A percentile compares a stretch with the other conserved stretches of the same genome.
Conservation (phyloP, 2,888 invertebrate genomes). For the Romanomermis culicivorax region DNA sequence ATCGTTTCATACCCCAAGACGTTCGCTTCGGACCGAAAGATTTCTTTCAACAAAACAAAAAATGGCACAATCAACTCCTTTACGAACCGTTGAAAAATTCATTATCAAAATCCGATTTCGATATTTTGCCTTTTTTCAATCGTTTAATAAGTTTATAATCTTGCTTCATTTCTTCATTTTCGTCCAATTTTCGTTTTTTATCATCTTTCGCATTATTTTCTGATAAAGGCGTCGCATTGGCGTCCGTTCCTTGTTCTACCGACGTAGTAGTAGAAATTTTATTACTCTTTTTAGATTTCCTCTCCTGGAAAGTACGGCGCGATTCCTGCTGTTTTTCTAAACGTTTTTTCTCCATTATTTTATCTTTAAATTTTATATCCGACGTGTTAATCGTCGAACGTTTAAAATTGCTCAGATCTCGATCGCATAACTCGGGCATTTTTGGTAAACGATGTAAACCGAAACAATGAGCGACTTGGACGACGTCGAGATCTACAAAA, state of each 20-base stretch:
- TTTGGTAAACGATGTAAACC: constrained; percentile 70
- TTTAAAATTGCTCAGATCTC: constrained; percentile 17
- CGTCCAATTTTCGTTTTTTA: constrained; percentile 1
- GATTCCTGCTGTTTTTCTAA: too few relatives aligned
- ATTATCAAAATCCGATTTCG: constrained; percentile 25
- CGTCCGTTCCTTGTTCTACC: neutral
- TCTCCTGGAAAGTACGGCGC: neutral
- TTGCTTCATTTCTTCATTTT: constrained; percentile 24
- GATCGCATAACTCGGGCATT: constrained; percentile 60
- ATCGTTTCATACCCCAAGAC: too few relatives aligned
- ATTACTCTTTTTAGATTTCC: neutral
- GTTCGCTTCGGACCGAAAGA: too few relatives aligned
- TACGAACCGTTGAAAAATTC: constrained; percentile 13
- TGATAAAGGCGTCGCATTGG: neutral
- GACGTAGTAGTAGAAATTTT: neutral
- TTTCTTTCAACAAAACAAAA: too few relatives aligned
- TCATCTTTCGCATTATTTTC: constrained; percentile 2
- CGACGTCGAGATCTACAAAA: constrained; percentile 52
- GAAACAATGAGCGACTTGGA: constrained; percentile 60
- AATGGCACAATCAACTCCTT: neutral
- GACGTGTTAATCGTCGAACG: constrained; percentile 21
- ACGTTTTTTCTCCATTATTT: constrained; percentile 11
- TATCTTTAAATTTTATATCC: constrained; percentile 16
- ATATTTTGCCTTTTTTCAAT: constrained; percentile 32
- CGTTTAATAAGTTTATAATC: constrained; percentile 32